phyloP scores from a whole-genome alignment of 2,113 vertebrate species.

The Myrmecophaga tridactyla region DNA sequence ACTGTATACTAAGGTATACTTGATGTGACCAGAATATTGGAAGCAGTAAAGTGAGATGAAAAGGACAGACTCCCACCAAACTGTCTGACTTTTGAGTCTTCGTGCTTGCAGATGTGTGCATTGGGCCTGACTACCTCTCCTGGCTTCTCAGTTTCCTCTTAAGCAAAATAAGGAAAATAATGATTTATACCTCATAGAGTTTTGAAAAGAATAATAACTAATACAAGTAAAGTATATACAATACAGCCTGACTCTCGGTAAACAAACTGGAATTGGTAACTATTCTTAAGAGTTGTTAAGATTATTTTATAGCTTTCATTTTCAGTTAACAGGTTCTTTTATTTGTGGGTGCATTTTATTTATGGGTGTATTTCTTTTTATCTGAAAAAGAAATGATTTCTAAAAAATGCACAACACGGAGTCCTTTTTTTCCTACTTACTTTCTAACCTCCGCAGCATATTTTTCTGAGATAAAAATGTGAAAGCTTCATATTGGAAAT shows the following conservation, averaged over 20 bases:
- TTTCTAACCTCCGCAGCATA: background rate
- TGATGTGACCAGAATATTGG: background rate
- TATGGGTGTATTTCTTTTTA: too few relatives aligned
- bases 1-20: fast-evolving
- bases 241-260: background rate
- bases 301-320: background rate
- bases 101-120: background rate
- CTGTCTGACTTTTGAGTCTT: background rate
- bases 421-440: background rate
- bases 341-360: background rate
- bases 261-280: background rate
- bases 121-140: background rate
- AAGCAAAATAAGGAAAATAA: background rate
- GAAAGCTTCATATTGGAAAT: background rate
- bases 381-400: background rate
- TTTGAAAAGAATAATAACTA: background rate
- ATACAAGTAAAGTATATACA: background rate
- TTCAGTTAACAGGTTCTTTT: background rate
- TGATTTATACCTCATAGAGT: background rate
- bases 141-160: background rate
- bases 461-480: background rate
- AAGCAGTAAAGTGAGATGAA: background rate
- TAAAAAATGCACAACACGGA: background rate
- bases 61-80: background rate
- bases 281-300: background rate